Evolutionary conservation across 2,113 vertebrate genomes (phyloP), one percentile per base, ranked within the genome.

Genomic region (Malaclemys terrapin): DNA sequence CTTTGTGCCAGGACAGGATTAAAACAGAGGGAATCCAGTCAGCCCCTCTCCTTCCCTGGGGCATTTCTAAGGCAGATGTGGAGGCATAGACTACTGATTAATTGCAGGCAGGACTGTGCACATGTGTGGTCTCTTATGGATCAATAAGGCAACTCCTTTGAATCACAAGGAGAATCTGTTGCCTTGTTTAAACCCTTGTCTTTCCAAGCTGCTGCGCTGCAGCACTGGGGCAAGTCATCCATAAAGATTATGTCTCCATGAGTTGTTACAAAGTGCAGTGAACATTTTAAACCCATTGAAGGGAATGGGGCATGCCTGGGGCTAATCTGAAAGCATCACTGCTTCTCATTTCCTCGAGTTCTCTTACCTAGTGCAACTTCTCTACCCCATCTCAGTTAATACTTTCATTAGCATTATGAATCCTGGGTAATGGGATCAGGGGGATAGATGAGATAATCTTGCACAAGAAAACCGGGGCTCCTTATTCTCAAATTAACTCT

Each of bases 21-120:
- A 90, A 38, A 59, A 4, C 0, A 0, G 65, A 5, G 62, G 16
- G 62, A 20, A 72, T 38, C n/a, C 9, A 72, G n/a, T 38, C 65
- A 22, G 65, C 13, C 75, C 24, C 24, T 42, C 42, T 8, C 22
- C 22, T 76, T 45, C 24, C 42, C 13, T 29, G 22, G 42, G 56
- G 59, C 89, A 0, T 19, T 20, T 72, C 8, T 27, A 5, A 0
- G 47, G 89, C 84, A 65, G 87, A 85, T 83, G 6, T 10, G n/a
- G 50, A 76, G 50, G 65, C 11, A 53, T 62, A 65, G 50, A 86
- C 82, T 52, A 3, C 42, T 52, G 62, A 69, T 69, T 35, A n/a
- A 69, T 69, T 54, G 47, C 45, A 3, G 52, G 56, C 24, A 76
- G 52, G 65, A 57, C 59, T 89, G 29, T 53, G 78, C 19, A 0